A percentile compares a stretch with the other conserved stretches of the same genome.
These are phyloP conservation scores for Mirza zaza DNA, from an alignment of 2,113 vertebrate species.

Conservation along the genomic window DNA sequence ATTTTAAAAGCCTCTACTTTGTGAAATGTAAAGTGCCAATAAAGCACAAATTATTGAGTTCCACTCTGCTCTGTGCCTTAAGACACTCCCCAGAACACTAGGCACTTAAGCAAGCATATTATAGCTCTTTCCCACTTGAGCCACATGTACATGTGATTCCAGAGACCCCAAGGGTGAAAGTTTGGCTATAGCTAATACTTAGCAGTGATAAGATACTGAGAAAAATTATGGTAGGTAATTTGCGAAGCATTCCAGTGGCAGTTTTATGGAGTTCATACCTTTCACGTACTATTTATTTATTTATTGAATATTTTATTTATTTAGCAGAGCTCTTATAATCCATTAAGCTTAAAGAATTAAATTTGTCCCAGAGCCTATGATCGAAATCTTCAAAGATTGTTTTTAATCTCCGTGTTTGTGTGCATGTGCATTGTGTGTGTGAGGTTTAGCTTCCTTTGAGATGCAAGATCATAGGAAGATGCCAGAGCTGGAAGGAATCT, in stretches of 20 bases:
- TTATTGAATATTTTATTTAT: conserved; percentile 54
- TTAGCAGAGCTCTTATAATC: conserved; percentile 38
- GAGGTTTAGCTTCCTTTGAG: neutral
- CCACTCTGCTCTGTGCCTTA: neutral
- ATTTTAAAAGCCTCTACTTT: neutral
- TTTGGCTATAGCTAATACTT: neutral
- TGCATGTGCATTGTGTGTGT: neutral
- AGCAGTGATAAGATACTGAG: neutral
- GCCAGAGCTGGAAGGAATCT: neutral
- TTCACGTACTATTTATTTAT: conserved; percentile 50
- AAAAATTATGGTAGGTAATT: conserved; percentile 25
- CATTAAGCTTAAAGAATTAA: conserved; percentile 37
- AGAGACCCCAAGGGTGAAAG: neutral
- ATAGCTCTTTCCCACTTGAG: neutral
- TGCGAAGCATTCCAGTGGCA: neutral
- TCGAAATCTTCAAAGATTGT: conserved; percentile 11
- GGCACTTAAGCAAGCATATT: neutral
- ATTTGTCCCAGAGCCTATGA: neutral
- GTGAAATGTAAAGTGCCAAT: neutral
- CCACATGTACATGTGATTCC: neutral
- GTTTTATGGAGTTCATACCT: conserved; percentile 18
- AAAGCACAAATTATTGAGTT: neutral
- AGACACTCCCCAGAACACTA: neutral
- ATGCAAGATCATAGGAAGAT: neutral
- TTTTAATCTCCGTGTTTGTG: neutral